Conservation (phyloP, 2,797 vertebrate species). For the Sus cebifrons region DNA sequence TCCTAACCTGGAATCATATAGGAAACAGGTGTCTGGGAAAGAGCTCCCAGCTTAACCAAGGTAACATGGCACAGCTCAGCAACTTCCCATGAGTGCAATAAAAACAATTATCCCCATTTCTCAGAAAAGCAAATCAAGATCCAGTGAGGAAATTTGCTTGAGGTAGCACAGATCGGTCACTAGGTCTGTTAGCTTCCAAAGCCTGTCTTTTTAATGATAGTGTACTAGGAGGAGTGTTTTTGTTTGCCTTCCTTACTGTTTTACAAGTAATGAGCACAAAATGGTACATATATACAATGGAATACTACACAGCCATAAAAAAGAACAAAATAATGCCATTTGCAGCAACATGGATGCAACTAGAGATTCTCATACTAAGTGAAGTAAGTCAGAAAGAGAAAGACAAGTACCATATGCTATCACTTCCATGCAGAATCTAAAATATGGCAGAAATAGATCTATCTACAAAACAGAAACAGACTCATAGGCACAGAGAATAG, state of each 20-base stretch:
- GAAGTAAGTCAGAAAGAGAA: too few species aligned
- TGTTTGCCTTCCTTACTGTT: neutral
- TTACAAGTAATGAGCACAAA: slow-evolving; percentile 18
- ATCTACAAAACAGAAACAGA: too few species aligned
- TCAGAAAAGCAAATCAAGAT: slow-evolving; percentile 29
- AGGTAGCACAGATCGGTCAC: neutral
- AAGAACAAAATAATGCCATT: too few species aligned
- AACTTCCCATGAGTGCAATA: neutral
- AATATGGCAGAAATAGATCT: too few species aligned
- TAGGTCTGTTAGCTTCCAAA: neutral
- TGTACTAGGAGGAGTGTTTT: neutral
- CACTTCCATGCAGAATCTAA: too few species aligned
- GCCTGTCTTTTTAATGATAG: neutral
- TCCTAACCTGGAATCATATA: neutral
- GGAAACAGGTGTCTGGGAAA: slow-evolving; percentile 44
- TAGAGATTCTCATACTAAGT: too few species aligned
- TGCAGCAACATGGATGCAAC: too few species aligned
- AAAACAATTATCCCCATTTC: neutral
- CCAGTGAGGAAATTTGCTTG: neutral
- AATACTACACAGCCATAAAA: too few species aligned
- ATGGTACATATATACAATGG: too few species aligned
- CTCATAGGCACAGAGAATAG: too few species aligned
- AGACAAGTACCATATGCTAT: too few species aligned
- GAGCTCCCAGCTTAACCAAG: neutral
- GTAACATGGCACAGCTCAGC: neutral